phyloP scores from a whole-genome alignment of 2,797 vertebrate genomes.

The Pogoniulus pusillus region DNA sequence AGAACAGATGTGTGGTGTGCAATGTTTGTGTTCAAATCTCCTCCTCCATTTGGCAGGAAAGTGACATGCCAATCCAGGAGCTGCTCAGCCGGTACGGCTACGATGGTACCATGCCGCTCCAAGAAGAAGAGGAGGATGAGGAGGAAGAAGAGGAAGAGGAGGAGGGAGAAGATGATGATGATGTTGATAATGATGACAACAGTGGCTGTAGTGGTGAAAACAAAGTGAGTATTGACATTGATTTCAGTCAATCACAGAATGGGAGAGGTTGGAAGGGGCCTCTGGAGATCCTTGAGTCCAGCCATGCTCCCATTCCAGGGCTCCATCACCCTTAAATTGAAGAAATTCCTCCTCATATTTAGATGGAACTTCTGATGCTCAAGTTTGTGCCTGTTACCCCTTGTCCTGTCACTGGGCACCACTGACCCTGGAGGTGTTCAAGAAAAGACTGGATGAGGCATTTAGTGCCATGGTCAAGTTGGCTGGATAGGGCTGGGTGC shows the following conservation, averaged over 20 bases:
- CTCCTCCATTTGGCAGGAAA: constrained; percentile 80
- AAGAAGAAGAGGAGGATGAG: constrained; percentile 91
- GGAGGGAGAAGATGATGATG: constrained; percentile 85
- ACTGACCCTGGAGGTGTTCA: too few species aligned
- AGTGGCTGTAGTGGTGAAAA: constrained; percentile 91
- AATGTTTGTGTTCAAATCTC: neutral
- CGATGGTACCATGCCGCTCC: constrained; percentile 85
- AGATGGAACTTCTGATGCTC: too few species aligned
- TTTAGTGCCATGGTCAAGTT: too few species aligned
- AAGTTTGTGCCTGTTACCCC: too few species aligned
- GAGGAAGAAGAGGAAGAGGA: constrained; percentile 86
- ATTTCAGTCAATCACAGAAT: neutral
- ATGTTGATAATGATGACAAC: constrained; percentile 88
- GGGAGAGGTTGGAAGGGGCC: too few species aligned
- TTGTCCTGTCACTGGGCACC: too few species aligned
- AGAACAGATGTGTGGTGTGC: neutral
- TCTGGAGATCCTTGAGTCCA: too few species aligned
- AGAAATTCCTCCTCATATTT: too few species aligned
- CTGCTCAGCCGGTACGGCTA: constrained; percentile 95
- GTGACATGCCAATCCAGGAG: constrained; percentile 97
- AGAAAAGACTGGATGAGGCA: too few species aligned
- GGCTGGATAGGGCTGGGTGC: too few species aligned
- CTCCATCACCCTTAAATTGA: too few species aligned
- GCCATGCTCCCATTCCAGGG: too few species aligned
- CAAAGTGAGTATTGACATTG: constrained; percentile 66